Evolutionary conservation across 2,113 vertebrate genomes (phyloP), one percentile per base, ranked within the genome.

Genomic region (Macroglossus sobrinus): DNA sequence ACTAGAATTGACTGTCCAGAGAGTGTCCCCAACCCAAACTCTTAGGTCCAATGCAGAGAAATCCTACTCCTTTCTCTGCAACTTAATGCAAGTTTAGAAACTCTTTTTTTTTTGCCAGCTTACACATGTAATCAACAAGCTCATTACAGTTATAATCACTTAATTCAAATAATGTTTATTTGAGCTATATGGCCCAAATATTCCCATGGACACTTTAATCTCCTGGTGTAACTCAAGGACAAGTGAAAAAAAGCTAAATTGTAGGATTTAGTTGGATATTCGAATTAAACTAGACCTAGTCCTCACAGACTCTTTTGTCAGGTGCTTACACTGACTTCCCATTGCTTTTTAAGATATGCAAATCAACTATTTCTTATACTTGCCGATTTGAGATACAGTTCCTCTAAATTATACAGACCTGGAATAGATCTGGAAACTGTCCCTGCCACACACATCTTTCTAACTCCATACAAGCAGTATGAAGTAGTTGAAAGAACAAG

Each of bases 241-340:
- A 75, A 38, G n/a, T 4, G 15, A 80, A 90, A 76, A 69, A n/a
- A 94, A 76, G 7, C 6, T 26, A 33, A 81, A 22, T 7, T 50
- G 43, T 35, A 7, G 8, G 13, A 19, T 75, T 40, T 59, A 47
- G 11, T 11, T 76, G 4, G 40, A 12, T 50, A 55, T 55, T 71
- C n/a, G 2, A 21, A 59, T 78, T 55, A 63, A 26, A 55, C 3
- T 40, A 64, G 19, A 72, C 5, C 2, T 14, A 78, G 0, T 47
- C 47, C 30, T 92, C 19, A 47, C n/a, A 69, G 81, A 28, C 68
- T 66, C 22, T 35, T 40, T 59, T 55, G 10, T 30, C 21, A 38
- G 5, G 16, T 87, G 47, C 14, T 76, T n/a, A 1, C 2, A 61
- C 0, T 30, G 4, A 53, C 30, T 63, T 4, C 0, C 0, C 57